Evolutionary conservation across 2,888 invertebrate genomes (phyloP), one percentile per base, ranked within the genome.

Genomic region (Copidosoma aretas): DNA sequence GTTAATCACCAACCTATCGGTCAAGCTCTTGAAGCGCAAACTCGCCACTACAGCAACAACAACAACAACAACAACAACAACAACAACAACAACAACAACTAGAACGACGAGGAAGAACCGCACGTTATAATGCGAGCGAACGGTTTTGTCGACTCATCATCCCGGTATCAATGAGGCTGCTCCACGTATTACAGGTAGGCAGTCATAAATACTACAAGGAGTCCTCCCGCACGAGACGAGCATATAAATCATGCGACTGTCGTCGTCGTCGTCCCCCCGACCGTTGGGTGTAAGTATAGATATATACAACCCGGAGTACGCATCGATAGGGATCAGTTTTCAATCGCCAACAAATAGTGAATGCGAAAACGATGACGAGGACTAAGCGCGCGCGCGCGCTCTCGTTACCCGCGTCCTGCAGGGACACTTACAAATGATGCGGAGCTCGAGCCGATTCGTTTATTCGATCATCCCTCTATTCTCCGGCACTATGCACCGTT

Each of bases 121-220:
- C 32, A 32, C 43, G 14, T 4, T 12, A 17, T 1, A 46, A 19
- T 51, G 58, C 61, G 46, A 61, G 64, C 51, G 58, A 21, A n/a
- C 51, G 15, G 51, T 56, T 25, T 57, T 64, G 62, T 66, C n/a
- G 51, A 61, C n/a, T 22, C 19, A 51, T 39, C 32, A 8, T 3
- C 32, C 4, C 32, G 63, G 52, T 63, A 67, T 70, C 70, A 67
- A 70, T 67, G 57, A 63, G 60, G 10, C 46, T 15, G n/a, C 15
- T 21, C 22, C 24, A 19, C 21, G 60, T 39, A n/a, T n/a, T n/a
- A 19, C 21, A 51, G 14, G 25, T 25, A 17, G 24, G 41, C 15
- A 21, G 67, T 49, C 70, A 64, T 67, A 70, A 70, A 70, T 70
- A 70, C 60, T n/a, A 67, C 32, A 32, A 32, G n/a, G n/a, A n/a